Evolutionary conservation across 92 coral and sea anemone species (phyloP).

Genomic region (Parazoanthus atlanticus): DNA sequence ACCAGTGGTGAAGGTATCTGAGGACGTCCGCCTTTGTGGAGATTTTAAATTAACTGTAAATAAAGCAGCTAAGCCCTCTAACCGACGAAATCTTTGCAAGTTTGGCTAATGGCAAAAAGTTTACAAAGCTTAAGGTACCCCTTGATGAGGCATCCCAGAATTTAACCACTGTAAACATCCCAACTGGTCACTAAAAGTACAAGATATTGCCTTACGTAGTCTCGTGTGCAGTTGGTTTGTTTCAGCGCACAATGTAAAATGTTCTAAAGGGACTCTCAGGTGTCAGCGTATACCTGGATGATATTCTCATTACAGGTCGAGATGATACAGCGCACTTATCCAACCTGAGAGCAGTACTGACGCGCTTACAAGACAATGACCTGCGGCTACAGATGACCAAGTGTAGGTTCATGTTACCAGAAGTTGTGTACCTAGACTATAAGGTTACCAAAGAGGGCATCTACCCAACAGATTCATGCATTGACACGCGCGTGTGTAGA

Average conservation of each 20-base stretch:
- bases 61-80: neutral
- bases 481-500: too few relatives aligned
- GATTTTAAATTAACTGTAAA: neutral
- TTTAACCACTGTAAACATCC: neutral
- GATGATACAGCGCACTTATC: slow-evolving; percentile 41
- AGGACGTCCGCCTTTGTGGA: slow-evolving; percentile 16
- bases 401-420: slow-evolving; percentile 43
- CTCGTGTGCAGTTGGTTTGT: slow-evolving; percentile 29
- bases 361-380: slow-evolving; percentile 39
- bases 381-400: slow-evolving; percentile 40
- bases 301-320: slow-evolving; percentile 42
- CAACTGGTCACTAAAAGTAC: neutral
- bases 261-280: slow-evolving; percentile 38
- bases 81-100: neutral
- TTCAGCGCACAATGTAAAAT: slow-evolving; percentile 40
- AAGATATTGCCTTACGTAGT: too few relatives aligned
- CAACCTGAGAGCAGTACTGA: slow-evolving; percentile 43
- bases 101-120: neutral
- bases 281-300: slow-evolving; percentile 41
- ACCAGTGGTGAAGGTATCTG: slow-evolving; percentile 1
- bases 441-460: slow-evolving; percentile 38
- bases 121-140: neutral
- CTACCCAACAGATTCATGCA: slow-evolving; percentile 22
- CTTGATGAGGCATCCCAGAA: slow-evolving; percentile 1
- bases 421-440: slow-evolving; percentile 36